Evolutionary conservation across 2,113 vertebrate species (phyloP).

Genomic region (Phycodurus eques): DNA sequence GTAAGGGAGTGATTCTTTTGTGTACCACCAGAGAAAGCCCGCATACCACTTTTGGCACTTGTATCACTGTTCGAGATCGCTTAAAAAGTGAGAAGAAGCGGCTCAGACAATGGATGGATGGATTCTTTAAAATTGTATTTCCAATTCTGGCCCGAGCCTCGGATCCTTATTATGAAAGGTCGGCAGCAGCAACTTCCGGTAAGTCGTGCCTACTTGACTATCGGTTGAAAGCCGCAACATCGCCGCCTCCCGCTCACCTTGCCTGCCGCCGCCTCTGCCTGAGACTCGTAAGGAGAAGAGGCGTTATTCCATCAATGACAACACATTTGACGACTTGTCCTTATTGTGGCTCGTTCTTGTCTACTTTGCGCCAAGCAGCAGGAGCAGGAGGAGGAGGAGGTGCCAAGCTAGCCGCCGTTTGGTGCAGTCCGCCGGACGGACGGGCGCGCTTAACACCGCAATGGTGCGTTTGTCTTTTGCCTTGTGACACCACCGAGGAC

Average conservation of each 20-base stretch:
- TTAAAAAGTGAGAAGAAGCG: too few species aligned
- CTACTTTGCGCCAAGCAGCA: neutral
- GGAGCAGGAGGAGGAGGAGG: conserved; percentile 27
- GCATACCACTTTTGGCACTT: too few species aligned
- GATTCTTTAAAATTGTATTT: too few species aligned
- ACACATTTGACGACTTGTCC: neutral
- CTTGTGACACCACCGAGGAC: neutral
- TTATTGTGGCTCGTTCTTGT: too few species aligned
- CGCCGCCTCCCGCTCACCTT: neutral
- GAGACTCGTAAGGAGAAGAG: neutral
- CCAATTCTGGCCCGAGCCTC: too few species aligned
- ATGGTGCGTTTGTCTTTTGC: conserved; percentile 17
- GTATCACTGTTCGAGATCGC: too few species aligned
- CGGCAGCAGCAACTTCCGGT: neutral
- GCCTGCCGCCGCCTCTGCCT: neutral
- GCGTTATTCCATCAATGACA: neutral
- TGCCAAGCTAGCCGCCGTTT: conserved; percentile 60
- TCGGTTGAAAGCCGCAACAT: conserved; percentile 39
- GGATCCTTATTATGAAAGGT: conserved; percentile 24
- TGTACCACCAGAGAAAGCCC: too few species aligned
- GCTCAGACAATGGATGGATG: too few species aligned
- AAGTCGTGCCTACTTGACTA: neutral
- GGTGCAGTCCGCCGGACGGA: conserved; percentile 48
- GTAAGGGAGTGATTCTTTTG: too few species aligned
- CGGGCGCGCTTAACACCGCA: conserved; percentile 18